Evolutionary conservation across 2,113 vertebrate genomes (phyloP).

Genomic region (Chlorocebus sabaeus): DNA sequence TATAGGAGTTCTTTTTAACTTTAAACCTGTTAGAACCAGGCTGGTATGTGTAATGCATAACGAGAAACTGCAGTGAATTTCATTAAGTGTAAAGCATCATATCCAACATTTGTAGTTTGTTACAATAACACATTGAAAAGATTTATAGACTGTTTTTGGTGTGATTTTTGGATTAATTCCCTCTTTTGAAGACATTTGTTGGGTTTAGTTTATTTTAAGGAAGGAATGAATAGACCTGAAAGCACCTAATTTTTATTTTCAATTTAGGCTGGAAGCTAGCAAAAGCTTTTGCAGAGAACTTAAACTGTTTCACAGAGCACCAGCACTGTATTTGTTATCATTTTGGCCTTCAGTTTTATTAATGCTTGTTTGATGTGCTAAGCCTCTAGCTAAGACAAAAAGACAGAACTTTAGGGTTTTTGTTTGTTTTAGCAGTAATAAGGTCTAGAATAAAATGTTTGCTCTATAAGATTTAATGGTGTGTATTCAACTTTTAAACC

Average conservation of each 20-base stretch:
- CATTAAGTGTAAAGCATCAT: slow-evolving; percentile 22
- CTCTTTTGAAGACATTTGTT: slow-evolving; percentile 60
- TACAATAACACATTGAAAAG: slow-evolving; percentile 47
- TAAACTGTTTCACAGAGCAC: background rate
- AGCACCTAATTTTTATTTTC: slow-evolving; percentile 56
- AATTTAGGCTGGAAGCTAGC: background rate
- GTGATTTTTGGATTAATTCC: slow-evolving; percentile 65
- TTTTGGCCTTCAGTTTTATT: background rate
- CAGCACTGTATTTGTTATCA: background rate
- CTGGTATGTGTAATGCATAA: slow-evolving; percentile 9
- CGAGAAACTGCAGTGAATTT: slow-evolving; percentile 11
- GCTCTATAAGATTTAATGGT: background rate
- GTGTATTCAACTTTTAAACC: background rate
- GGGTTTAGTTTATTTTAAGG: slow-evolving; percentile 47
- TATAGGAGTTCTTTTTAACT: background rate
- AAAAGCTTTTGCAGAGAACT: background rate
- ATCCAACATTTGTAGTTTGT: slow-evolving; percentile 57
- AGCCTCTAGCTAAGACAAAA: background rate
- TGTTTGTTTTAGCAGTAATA: background rate
- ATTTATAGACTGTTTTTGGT: slow-evolving; percentile 49
- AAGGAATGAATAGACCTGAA: slow-evolving; percentile 44
- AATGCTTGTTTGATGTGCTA: slow-evolving; percentile 14
- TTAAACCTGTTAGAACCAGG: background rate
- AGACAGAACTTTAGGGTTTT: background rate
- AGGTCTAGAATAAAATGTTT: slow-evolving; percentile 16